These are phyloP conservation scores for Physocephala rufipes DNA, from an alignment of 2,888 invertebrate genomes.

Conservation along the genomic window DNA sequence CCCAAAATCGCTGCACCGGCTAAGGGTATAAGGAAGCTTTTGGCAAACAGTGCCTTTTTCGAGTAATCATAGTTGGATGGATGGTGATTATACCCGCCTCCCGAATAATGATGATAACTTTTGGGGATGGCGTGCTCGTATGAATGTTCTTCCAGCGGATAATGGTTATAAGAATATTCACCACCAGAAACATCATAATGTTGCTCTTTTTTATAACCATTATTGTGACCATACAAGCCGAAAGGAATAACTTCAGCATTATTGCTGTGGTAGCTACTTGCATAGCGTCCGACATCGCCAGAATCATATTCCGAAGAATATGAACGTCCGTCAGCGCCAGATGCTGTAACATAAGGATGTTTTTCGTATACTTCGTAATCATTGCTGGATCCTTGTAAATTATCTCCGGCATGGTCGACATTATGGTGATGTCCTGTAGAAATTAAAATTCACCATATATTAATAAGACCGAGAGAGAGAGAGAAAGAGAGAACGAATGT, in stretches of 20 bases:
- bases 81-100: too few species aligned
- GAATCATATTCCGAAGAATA: conserved; percentile 40
- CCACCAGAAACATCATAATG: conserved; percentile 55
- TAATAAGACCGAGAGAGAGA: background rate
- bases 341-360: conserved; percentile 51
- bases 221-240: conserved; percentile 53
- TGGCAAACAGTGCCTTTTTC: conserved; percentile 63
- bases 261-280: conserved; percentile 38
- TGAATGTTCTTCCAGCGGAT: conserved; percentile 43
- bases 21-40: conserved; percentile 75
- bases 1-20: conserved; percentile 83
- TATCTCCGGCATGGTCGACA: conserved; percentile 31
- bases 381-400: conserved; percentile 10
- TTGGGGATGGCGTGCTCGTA: conserved; percentile 47
- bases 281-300: conserved; percentile 29
- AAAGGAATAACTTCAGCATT: conserved; percentile 52
- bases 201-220: conserved; percentile 52
- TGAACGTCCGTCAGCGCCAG: conserved; percentile 9
- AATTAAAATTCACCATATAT: conserved; percentile 14
- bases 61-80: conserved; percentile 44
- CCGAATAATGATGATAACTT: conserved; percentile 44
- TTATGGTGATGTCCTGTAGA: conserved; percentile 53
- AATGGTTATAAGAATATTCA: conserved; percentile 54
- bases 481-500: too few species aligned
- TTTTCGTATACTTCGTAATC: conserved; percentile 49